phyloP scores from a whole-genome alignment of 2,888 invertebrate species.

The Macaria notata region DNA sequence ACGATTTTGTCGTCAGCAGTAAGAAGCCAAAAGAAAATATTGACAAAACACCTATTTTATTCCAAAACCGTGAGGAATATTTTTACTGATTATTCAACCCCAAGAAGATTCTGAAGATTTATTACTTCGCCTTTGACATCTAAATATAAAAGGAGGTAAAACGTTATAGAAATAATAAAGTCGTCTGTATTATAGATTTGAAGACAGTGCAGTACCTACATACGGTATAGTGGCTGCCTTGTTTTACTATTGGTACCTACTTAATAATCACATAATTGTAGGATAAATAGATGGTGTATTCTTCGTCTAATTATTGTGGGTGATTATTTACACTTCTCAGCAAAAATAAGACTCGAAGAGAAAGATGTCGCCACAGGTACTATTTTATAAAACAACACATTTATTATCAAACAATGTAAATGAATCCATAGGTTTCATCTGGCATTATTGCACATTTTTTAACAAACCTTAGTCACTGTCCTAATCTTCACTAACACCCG shows the following conservation, averaged over 20 bases:
- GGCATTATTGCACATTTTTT: no score
- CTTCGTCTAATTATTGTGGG: no score
- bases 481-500: neutral
- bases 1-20: constrained; percentile 9
- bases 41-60: constrained; percentile 22
- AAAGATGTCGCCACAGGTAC: no score
- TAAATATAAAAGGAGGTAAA: constrained; percentile 34
- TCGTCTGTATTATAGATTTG: constrained; percentile 33
- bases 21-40: constrained; percentile 18
- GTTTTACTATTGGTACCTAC: no score
- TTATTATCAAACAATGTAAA: no score
- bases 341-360: no score
- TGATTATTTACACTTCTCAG: no score
- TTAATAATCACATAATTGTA: no score
- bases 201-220: constrained; percentile 13
- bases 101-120: constrained; percentile 36
- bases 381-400: no score
- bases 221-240: no score
- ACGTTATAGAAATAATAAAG: constrained; percentile 53
- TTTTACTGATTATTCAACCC: constrained; percentile 28
- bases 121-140: constrained; percentile 40
- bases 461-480: constrained; percentile 6
- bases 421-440: no score
- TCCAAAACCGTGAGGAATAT: constrained; percentile 21
- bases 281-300: no score